Evolutionary conservation across 2,797 vertebrate genomes (phyloP).

Genomic region (Rhynchonycteris naso): DNA sequence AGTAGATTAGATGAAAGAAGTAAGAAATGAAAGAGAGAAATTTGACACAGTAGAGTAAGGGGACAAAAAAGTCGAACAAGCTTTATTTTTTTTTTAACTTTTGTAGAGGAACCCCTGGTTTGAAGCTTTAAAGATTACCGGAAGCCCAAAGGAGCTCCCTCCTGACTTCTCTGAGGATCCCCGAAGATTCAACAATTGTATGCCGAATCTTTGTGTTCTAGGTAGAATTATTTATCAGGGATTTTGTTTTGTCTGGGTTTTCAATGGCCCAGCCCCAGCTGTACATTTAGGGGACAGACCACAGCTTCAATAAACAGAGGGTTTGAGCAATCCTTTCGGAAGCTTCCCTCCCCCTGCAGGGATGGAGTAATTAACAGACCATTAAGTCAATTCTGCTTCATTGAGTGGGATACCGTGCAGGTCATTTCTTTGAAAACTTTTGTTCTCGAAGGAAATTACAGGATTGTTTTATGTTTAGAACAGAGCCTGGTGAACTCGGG

Average conservation of each 20-base stretch:
- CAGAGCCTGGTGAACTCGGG: slow-evolving; percentile 52
- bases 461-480: slow-evolving; percentile 76
- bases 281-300: slow-evolving; percentile 64
- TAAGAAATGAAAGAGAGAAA: slow-evolving; percentile 20
- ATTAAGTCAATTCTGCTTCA: slow-evolving; percentile 77
- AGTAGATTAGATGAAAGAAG: not conserved
- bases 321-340: slow-evolving; percentile 26
- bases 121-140: slow-evolving; percentile 51
- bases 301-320: slow-evolving; percentile 54
- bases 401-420: slow-evolving; percentile 64
- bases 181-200: slow-evolving; percentile 29
- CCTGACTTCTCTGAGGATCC: not conserved
- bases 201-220: slow-evolving; percentile 66
- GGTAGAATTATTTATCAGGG: slow-evolving; percentile 74
- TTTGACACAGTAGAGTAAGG: not conserved
- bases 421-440: slow-evolving; percentile 77
- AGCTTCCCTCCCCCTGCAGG: slow-evolving; percentile 63
- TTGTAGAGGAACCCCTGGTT: not conserved
- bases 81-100: not conserved
- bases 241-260: slow-evolving; percentile 78
- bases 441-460: slow-evolving; percentile 80
- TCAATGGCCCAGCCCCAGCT: slow-evolving; percentile 74
- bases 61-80: not conserved
- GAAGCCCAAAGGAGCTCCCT: not conserved
- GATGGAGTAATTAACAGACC: slow-evolving; percentile 76